Evolutionary conservation across 2,797 vertebrate genomes (phyloP), one percentile per base, ranked within the genome.

Genomic region (Oryzias dopingdopingensis): DNA sequence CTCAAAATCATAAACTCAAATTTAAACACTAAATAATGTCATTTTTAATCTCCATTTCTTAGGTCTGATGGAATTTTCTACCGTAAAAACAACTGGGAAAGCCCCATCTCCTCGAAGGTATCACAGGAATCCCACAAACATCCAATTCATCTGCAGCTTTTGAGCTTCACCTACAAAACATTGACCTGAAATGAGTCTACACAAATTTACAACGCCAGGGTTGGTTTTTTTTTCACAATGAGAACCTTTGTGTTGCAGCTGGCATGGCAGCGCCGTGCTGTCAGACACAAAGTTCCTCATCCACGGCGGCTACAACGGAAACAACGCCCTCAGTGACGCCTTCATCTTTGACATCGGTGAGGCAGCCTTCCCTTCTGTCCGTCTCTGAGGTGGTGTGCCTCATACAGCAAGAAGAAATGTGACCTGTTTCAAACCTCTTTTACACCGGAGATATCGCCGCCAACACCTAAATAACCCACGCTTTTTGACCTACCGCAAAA

Each of bases 1-100:
- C 52, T 4, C 15, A 22, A 3, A 26, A 7, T 26, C 5, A 26
- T 26, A 26, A 26, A 26, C 32, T 37, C 32, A 12, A 3, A 37
- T 37, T 37, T 37, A 2, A 37, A 37, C 20, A 22, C 20, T 22
- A 22, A 22, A 22, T 22, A 22, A 22, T 22, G 20, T 22, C 2
- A 22, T 23, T 15, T 5, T 26, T 7, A 26, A 26, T 26, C 26
- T 29, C 7, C 16, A 20, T 67, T 20, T 75, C 40, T 54, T 22
- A 94, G 93, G 92, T 43, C 77, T 94, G 56, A 94, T 94, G 93
- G 93, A 94, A 83, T 94, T 94, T 80, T 92, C 91, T 49, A 61
- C 63, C 18, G 90, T 94, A 43, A 86, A 80, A 77, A 89, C 89
- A 4, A 74, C 26, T 15, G 93, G 93, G 26, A 78, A 73, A 42